These are phyloP conservation scores for Poecile atricapillus DNA, from an alignment of 2,113 vertebrate genomes.

Conservation along the genomic window DNA sequence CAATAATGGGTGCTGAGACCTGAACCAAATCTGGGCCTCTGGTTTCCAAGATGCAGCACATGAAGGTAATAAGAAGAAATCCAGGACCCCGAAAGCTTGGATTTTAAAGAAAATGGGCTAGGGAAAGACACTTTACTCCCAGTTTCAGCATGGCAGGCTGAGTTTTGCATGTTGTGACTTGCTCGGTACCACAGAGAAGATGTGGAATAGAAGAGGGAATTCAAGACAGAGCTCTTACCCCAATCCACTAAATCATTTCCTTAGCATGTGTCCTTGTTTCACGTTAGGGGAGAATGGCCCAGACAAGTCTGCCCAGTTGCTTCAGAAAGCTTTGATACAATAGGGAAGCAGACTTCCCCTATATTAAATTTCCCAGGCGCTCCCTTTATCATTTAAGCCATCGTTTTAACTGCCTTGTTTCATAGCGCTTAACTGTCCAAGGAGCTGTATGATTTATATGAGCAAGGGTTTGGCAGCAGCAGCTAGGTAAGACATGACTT, in stretches of 20 bases:
- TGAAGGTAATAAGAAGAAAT: background rate
- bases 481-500: background rate
- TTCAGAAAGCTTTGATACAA: conserved; percentile 43
- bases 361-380: conserved; percentile 61
- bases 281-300: conserved; percentile 14
- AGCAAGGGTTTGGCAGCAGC: conserved; percentile 40
- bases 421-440: conserved; percentile 41
- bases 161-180: conserved; percentile 27
- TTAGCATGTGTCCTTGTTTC: conserved; percentile 5
- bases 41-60: background rate
- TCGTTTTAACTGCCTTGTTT: conserved; percentile 51
- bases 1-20: background rate
- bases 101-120: background rate
- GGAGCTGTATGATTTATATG: conserved; percentile 55
- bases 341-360: conserved; percentile 53
- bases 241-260: conserved; percentile 43
- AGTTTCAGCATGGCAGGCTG: conserved; percentile 7
- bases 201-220: conserved; percentile 2
- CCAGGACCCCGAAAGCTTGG: background rate
- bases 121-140: background rate
- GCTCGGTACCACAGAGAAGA: background rate
- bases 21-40: background rate
- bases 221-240: conserved; percentile 30
- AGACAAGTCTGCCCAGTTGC: conserved; percentile 53
- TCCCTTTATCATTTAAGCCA: conserved; percentile 51